These are phyloP conservation scores for Serrognathus titanus DNA, from an alignment of 2,888 invertebrate genomes.

Conservation along the genomic window DNA sequence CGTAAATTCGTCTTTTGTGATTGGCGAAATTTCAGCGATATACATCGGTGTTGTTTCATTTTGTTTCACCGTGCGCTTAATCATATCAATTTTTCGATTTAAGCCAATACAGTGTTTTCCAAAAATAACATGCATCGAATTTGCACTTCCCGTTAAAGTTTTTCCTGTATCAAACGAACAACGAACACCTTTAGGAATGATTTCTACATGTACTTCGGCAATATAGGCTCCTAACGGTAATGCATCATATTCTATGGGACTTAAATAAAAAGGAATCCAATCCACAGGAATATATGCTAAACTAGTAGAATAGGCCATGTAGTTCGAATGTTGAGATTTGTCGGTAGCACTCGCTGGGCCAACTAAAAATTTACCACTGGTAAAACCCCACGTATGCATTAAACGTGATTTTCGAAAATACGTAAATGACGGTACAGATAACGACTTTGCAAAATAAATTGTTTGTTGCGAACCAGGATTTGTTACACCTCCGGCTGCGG, in stretches of 20 bases:
- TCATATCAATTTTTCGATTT: background rate
- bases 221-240: background rate
- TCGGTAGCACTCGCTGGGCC: no score
- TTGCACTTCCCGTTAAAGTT: background rate
- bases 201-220: background rate
- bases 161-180: background rate
- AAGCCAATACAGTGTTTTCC: background rate
- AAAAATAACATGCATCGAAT: slow-evolving; percentile 3
- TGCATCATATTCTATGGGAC: background rate
- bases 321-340: background rate
- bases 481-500: no score
- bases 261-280: slow-evolving; percentile 1
- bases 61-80: background rate
- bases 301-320: background rate
- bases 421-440: no score
- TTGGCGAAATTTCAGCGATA: no score
- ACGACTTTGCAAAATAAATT: no score
- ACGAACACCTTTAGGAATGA: background rate
- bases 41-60: background rate
- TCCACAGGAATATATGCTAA: background rate
- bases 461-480: no score
- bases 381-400: no score
- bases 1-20: no score
- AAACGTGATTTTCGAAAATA: no score
- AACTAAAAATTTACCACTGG: no score